phyloP scores from a whole-genome alignment of 2,888 invertebrate species.

The Cheilosia urbana region DNA sequence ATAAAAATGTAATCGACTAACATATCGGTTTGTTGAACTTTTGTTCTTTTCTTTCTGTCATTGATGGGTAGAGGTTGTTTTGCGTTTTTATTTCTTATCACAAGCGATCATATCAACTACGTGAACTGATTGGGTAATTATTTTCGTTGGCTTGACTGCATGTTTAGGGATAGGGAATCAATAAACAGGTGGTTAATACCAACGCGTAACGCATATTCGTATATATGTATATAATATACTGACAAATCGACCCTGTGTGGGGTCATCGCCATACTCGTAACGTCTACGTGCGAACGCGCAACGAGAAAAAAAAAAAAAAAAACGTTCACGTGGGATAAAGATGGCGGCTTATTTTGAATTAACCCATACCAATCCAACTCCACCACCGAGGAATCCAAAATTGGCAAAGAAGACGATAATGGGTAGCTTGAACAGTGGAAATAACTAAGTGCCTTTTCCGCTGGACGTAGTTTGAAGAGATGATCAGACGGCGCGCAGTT shows the following conservation, averaged over 20 bases:
- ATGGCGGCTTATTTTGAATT: conserved; percentile 40
- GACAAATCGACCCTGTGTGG: conserved; percentile 19
- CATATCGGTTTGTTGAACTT: conserved; percentile 49
- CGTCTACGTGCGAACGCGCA: conserved; percentile 26
- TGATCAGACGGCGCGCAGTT: conserved; percentile 3
- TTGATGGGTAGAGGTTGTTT: conserved; percentile 8
- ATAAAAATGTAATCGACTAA: conserved; percentile 29
- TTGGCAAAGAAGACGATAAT: conserved; percentile 30
- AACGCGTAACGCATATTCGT: background rate
- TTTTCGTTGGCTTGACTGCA: conserved; percentile 16
- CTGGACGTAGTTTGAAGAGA: conserved; percentile 16
- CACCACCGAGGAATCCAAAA: conserved; percentile 38
- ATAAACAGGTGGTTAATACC: conserved; percentile 36
- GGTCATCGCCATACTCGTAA: conserved; percentile 4
- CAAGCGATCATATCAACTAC: conserved; percentile 26
- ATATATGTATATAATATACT: background rate
- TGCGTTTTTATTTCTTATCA: conserved; percentile 5
- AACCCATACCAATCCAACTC: conserved; percentile 16
- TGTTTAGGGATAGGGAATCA: background rate
- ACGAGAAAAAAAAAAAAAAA: conserved; percentile 9
- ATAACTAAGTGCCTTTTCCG: conserved; percentile 43
- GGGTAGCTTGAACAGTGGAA: conserved; percentile 16
- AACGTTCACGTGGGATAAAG: conserved; percentile 35
- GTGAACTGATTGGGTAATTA: conserved; percentile 33
- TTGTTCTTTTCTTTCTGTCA: conserved; percentile 7